Percentiles rank a stretch among this genome's conserved stretches.
Evolutionary conservation across 2,888 invertebrate species (phyloP).

Genomic region (Habrosyne pyritoides): DNA sequence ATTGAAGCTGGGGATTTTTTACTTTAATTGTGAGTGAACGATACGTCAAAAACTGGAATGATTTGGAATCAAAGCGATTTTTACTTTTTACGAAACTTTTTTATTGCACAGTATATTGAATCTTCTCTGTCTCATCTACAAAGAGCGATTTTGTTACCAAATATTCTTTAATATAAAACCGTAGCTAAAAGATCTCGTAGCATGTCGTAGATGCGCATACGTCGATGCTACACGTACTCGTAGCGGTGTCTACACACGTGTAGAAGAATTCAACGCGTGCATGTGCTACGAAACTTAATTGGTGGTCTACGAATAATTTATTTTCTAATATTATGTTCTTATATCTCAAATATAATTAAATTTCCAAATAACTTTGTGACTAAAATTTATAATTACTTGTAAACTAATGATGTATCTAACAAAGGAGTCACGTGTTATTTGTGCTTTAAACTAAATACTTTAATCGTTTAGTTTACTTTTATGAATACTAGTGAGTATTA

Average conservation of each 20-base stretch:
- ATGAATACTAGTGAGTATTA: too few relatives aligned
- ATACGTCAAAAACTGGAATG: background rate
- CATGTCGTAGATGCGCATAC: conserved; percentile 35
- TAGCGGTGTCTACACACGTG: conserved; percentile 36
- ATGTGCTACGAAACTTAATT: conserved; percentile 37
- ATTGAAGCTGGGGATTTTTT: conserved; percentile 34
- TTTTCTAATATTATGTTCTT: conserved; percentile 4
- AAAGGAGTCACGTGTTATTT: too few relatives aligned
- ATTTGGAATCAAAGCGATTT: background rate
- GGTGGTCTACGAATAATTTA: conserved; percentile 10
- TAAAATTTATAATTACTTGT: too few relatives aligned
- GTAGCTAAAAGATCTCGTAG: conserved; percentile 25
- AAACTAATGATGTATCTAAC: too few relatives aligned
- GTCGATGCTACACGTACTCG: conserved; percentile 37
- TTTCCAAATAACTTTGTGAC: too few relatives aligned
- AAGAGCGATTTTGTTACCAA: conserved; percentile 17
- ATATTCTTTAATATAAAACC: conserved; percentile 13
- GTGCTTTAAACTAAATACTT: too few relatives aligned
- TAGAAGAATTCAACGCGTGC: conserved; percentile 42
- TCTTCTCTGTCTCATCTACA: too few relatives aligned
- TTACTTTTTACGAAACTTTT: too few relatives aligned
- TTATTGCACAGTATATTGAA: conserved; percentile 7
- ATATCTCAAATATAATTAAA: too few relatives aligned
- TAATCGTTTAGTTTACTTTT: too few relatives aligned
- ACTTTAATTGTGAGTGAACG: conserved; percentile 45